Base-by-base conservation (phyloP, 2,888 invertebrate species). In the Troilus luridus region DNA sequence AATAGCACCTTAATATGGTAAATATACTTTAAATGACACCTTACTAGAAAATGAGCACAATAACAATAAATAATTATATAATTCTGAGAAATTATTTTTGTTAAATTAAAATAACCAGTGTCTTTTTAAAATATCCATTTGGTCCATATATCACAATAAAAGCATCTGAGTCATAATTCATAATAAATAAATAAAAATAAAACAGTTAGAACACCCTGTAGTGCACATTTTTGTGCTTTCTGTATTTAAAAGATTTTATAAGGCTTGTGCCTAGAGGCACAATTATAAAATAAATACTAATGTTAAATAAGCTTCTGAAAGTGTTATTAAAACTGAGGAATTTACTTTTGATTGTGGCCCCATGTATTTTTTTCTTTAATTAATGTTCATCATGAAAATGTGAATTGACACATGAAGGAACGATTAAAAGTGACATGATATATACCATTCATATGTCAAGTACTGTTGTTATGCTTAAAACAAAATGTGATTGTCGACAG, bases 131-230 rank as follows among this genome's bases (percentile, higher is more conserved):
- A 90, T 90, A 90, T 77, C 88, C 64, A 54, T 90, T 85, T 90
- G 90, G 90, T 90, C 90, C 90, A 19, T 90, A 85, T 90, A 85
- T 90, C 90, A 90, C 88, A 90, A 90, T 90, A 59, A 90, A 90
- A 77, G 1, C 41, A 41, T 90, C 54, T 58, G 64, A 85, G 41
- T 60, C 58, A 58, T n/a, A 88, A 77, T 60, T 17, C 27, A 85
- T n/a, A 90, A 64, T 89, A 89, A 77, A 27, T 19, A 77, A 77
- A 77, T 27, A n/a, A 54, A 72, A 90, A 60, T 60, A 54, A 59
- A 62, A 60, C 1, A 27, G n/a, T 41, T 17, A 27, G 54, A 81
- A 90, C 81, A 90, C 90, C 90, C 90, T 90, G 90, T 90, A 90
- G 81, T 56, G 88, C 90, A 90, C 90, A 90, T 54, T 21, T 72